Percentiles rank a stretch among this genome's conserved stretches.
These are phyloP conservation scores for Lathronympha strigana DNA, from an alignment of 2,888 invertebrate species.

Conservation along the genomic window DNA sequence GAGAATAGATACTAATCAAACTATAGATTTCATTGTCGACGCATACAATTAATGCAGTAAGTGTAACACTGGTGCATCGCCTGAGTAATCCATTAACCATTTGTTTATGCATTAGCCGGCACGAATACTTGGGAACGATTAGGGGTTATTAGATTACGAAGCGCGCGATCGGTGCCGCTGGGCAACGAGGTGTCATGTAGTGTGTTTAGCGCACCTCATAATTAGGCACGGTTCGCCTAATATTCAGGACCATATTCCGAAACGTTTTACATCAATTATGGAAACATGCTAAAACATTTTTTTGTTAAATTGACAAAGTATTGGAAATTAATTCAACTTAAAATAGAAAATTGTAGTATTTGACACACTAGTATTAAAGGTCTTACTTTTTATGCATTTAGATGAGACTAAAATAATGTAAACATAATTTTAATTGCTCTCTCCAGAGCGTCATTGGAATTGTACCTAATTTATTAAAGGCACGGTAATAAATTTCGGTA, in stretches of 20 bases:
- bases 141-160: conserved; percentile 22
- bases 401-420: no score
- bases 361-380: no score
- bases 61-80: conserved; percentile 14
- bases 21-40: neutral
- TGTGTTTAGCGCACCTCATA: conserved; percentile 2
- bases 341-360: no score
- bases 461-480: no score
- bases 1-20: no score
- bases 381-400: no score
- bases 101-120: conserved; percentile 11
- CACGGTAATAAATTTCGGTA: no score
- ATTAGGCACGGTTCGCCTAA: conserved; percentile 12
- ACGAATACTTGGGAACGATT: conserved; percentile 17
- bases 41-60: neutral
- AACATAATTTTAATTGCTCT: no score
- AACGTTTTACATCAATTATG: neutral
- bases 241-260: neutral
- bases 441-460: no score
- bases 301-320: no score
- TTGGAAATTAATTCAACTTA: no score
- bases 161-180: conserved; percentile 2
- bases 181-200: conserved; percentile 18
- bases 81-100: conserved; percentile 6
- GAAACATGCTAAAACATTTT: neutral